phyloP scores from a whole-genome alignment of 2,113 vertebrate species.

The Cyanoramphus novaezelandiae region DNA sequence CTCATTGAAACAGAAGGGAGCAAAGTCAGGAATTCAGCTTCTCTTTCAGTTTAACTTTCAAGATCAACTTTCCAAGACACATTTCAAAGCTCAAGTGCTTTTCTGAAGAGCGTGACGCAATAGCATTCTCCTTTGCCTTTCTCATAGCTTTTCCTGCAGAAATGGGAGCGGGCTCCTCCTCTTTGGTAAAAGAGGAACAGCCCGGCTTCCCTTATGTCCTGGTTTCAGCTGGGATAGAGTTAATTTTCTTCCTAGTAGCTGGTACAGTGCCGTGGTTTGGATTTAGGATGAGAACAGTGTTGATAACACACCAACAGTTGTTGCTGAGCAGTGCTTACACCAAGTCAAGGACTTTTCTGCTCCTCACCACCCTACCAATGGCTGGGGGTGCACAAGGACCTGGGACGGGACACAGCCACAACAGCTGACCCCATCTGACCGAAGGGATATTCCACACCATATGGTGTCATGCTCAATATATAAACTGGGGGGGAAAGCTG shows the following conservation, averaged over 20 bases:
- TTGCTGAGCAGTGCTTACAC: background rate
- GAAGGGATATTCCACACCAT: background rate
- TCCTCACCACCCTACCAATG: background rate
- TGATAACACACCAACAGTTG: background rate
- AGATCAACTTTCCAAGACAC: background rate
- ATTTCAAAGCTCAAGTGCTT: background rate
- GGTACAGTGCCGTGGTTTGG: background rate
- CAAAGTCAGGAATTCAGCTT: background rate
- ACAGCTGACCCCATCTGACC: background rate
- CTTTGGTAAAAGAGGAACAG: background rate
- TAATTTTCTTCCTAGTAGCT: background rate
- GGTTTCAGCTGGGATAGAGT: background rate
- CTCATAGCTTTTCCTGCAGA: background rate
- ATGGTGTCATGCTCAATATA: background rate
- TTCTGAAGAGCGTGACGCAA: background rate
- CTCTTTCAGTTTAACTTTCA: background rate
- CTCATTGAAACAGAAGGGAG: background rate
- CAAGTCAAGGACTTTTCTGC: background rate
- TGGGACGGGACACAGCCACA: background rate
- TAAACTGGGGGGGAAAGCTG: background rate
- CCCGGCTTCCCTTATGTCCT: background rate
- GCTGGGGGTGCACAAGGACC: background rate
- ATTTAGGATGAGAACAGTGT: background rate
- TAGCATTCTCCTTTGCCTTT: background rate
- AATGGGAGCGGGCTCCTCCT: background rate